Conservation (phyloP, 2,888 invertebrate genomes). For the Drosophila multiciliata region DNA sequence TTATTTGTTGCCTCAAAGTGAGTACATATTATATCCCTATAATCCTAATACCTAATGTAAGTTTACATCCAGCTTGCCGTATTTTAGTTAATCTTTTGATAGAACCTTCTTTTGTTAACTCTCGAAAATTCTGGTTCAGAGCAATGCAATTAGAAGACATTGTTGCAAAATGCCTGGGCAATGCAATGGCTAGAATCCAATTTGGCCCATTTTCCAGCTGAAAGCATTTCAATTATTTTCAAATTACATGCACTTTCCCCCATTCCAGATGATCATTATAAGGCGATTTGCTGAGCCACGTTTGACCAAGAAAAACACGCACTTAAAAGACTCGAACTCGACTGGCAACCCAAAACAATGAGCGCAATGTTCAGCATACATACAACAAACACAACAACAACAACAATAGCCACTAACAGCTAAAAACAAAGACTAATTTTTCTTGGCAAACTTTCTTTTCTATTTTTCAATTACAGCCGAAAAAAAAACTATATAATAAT, state of each 20-base stretch:
- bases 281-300: slow-evolving; percentile 35
- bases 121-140: neutral
- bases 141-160: slow-evolving; percentile 7
- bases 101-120: neutral
- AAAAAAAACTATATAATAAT: slow-evolving; percentile 28
- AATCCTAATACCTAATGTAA: neutral
- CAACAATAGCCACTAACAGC: slow-evolving; percentile 4
- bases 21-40: neutral
- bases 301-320: slow-evolving; percentile 53
- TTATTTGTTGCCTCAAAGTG: no score
- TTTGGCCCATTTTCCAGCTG: slow-evolving; percentile 26
- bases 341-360: slow-evolving; percentile 42
- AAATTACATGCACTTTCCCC: slow-evolving; percentile 52
- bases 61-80: neutral
- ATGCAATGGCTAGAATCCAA: slow-evolving; percentile 4
- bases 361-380: slow-evolving; percentile 43
- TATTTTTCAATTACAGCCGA: slow-evolving; percentile 51
- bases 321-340: slow-evolving; percentile 19
- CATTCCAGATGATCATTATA: slow-evolving; percentile 29
- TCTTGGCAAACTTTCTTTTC: slow-evolving; percentile 62
- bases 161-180: neutral
- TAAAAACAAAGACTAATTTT: slow-evolving; percentile 42
- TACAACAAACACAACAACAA: slow-evolving; percentile 2
- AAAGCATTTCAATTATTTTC: slow-evolving; percentile 55
- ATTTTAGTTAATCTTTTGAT: neutral